Conservation (phyloP, 1,140 invertebrate species). For the Atta colombica region DNA sequence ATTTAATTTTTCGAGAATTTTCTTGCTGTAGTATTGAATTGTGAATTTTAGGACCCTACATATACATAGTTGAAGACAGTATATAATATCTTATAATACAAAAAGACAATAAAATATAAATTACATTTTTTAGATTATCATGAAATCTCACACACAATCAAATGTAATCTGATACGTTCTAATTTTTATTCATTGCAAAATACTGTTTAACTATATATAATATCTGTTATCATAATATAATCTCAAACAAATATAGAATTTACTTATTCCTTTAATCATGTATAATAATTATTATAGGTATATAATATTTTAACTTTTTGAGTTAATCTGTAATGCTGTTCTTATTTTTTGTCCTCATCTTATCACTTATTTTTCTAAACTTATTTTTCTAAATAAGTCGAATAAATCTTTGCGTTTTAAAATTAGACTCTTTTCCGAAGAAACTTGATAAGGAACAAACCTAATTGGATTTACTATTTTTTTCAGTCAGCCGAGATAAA, state of each 20-base stretch:
- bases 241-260: neutral
- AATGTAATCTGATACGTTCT: neutral
- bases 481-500: neutral
- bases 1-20: no score
- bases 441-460: no score
- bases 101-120: neutral
- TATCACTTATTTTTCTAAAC: no score
- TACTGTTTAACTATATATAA: neutral
- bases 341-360: neutral
- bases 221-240: neutral
- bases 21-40: no score
- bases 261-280: neutral
- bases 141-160: neutral
- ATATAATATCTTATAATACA: neutral
- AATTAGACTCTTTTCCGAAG: no score
- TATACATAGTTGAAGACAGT: neutral
- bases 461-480: neutral
- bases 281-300: neutral
- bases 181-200: slow-evolving; percentile 10
- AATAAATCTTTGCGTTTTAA: no score
- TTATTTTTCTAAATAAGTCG: no score
- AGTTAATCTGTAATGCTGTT: neutral
- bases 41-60: no score
- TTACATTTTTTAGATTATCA: neutral
- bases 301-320: neutral